Conservation (phyloP, 2,113 vertebrate genomes). For the Odontophorus gujanensis region DNA sequence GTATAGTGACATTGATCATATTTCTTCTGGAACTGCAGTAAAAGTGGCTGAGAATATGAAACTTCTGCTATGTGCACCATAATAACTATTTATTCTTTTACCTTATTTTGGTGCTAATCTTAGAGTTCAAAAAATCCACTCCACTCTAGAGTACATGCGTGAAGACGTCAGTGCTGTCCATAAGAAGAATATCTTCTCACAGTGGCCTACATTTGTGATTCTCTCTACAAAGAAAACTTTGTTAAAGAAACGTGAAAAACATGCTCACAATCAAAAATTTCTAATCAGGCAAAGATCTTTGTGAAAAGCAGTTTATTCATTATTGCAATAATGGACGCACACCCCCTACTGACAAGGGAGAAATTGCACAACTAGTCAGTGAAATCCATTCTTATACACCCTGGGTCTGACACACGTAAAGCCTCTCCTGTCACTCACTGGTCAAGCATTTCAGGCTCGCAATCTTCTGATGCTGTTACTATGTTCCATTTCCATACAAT, state of each 20-base stretch:
- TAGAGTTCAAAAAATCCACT: background rate
- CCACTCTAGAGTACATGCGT: background rate
- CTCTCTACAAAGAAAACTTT: background rate
- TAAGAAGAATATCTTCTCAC: background rate
- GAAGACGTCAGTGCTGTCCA: background rate
- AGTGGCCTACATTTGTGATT: background rate
- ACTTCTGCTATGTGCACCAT: accelerated
- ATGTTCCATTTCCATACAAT: no score
- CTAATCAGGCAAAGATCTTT: no score
- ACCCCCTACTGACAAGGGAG: no score
- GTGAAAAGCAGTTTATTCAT: no score
- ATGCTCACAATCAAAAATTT: no score
- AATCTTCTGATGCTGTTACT: no score
- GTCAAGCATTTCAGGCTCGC: no score
- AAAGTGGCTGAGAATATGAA: background rate
- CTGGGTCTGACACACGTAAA: no score
- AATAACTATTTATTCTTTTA: background rate
- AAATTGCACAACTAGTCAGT: no score
- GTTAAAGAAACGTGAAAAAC: background rate
- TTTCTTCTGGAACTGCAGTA: background rate
- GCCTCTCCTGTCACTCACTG: no score
- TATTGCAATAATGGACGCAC: no score
- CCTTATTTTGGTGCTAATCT: background rate
- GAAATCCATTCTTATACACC: no score
- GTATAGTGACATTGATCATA: background rate